These are phyloP conservation scores for Stenchaetothrips biformis DNA, from an alignment of 2,888 invertebrate species.

Conservation along the genomic window DNA sequence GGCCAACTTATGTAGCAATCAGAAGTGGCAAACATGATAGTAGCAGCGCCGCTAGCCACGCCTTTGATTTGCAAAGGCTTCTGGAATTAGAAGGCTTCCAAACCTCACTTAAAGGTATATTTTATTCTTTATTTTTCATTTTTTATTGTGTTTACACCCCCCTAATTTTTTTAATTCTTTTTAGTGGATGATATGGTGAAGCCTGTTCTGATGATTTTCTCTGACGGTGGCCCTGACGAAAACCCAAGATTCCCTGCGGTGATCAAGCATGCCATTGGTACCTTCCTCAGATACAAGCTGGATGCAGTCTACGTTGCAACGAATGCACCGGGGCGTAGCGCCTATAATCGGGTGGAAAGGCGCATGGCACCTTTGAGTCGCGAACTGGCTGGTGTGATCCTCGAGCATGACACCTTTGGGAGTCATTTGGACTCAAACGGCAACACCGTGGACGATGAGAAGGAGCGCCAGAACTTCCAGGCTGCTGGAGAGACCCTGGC, in stretches of 20 bases:
- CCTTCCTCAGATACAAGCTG: constrained; percentile 39
- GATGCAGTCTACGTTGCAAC: constrained; percentile 41
- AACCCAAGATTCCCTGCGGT: constrained; percentile 39
- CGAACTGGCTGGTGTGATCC: constrained; percentile 41
- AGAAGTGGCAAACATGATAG: constrained; percentile 41
- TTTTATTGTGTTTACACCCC: too few relatives aligned
- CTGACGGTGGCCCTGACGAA: too few relatives aligned
- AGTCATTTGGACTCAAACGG: constrained; percentile 40
- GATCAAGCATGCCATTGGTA: constrained; percentile 37
- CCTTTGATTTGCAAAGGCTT: constrained; percentile 39
- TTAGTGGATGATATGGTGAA: constrained; percentile 37
- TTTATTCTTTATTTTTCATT: too few relatives aligned
- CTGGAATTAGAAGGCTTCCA: constrained; percentile 37
- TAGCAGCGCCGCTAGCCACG: constrained; percentile 40
- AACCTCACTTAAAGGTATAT: constrained; percentile 37
- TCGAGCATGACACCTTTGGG: constrained; percentile 42
- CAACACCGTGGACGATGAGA: constrained; percentile 40
- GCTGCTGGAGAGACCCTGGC: constrained; percentile 42
- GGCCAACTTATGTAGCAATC: constrained; percentile 46
- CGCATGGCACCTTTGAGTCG: constrained; percentile 43
- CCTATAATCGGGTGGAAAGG: constrained; percentile 43
- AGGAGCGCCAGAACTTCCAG: constrained; percentile 43
- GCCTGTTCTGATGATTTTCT: constrained; percentile 40
- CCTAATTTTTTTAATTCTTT: too few relatives aligned
- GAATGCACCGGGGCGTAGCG: constrained; percentile 43